Evolutionary conservation across 2,888 invertebrate species (phyloP), one percentile per base, ranked within the genome.

Genomic region (Synanthedon vespiformis): DNA sequence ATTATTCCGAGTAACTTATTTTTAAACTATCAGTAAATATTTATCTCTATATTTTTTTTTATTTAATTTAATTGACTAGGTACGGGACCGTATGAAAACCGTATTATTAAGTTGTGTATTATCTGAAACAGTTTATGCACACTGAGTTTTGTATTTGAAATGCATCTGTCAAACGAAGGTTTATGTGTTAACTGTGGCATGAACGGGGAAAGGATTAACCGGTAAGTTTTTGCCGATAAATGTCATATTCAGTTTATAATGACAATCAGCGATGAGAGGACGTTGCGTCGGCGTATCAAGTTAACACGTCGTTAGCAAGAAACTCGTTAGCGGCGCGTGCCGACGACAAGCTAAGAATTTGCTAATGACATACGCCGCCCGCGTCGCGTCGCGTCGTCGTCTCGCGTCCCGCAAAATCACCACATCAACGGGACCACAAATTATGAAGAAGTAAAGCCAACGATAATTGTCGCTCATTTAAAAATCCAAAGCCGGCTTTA

Each of bases 261-360:
- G 40, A 49, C 55, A 51, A 54, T 48, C 8, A 5, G 56, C 48
- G 55, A 62, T 64, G 68, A 63, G 61, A 58, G 64, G 56, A 44
- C 44, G 44, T n/a, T 44, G 44, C 13, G 44, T 44, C 44, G 44
- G 44, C 70, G 80, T 80, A 81, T 83, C 80, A 75, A 77, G 83
- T 83, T 84, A 81, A 80, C 79, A 74, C 77, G 76, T 84, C 80
- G 81, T 83, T 83, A 84, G 80, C 74, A 77, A 72, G 80, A 72
- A 75, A 76, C 85, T 85, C 83, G 85, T 86, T 86, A 85, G 81
- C 72, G 75, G 72, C 78, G 79, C 79, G 77, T 80, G 80, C 73
- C 74, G 75, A 62, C 78, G 80, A 82, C 82, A 80, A 74, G 74
- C 77, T 80, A 80, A 83, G 82, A 82, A 85, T 85, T 81, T 75